phyloP scores from a whole-genome alignment of 2,888 invertebrate species.

The Zygaena filipendulae region DNA sequence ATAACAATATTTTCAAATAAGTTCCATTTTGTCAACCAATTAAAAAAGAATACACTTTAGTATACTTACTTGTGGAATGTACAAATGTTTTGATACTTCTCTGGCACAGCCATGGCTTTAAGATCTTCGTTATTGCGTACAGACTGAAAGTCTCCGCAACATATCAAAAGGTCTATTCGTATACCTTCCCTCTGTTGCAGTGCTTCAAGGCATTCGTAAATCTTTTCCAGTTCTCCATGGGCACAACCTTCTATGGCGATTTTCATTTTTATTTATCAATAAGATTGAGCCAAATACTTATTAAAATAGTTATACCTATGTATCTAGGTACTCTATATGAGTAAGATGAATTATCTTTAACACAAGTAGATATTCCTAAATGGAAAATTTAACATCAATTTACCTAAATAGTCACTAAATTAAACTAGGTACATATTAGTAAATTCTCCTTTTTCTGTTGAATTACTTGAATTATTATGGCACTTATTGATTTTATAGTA shows the following conservation, averaged over 20 bases:
- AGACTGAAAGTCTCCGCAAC: constrained; percentile 98
- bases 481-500: no score
- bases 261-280: constrained; percentile 71
- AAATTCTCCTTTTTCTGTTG: no score
- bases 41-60: no score
- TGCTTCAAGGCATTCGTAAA: constrained; percentile 85
- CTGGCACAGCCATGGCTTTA: constrained; percentile 94
- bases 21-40: no score
- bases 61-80: constrained; percentile 92
- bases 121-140: constrained; percentile 91
- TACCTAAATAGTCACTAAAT: no score
- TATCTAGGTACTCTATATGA: constrained; percentile 31
- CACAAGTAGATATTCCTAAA: no score
- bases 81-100: constrained; percentile 89
- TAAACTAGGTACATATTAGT: no score
- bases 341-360: no score
- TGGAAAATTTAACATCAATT: no score
- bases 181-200: constrained; percentile 79
- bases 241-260: constrained; percentile 98
- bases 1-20: no score
- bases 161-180: constrained; percentile 91
- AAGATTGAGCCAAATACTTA: constrained; percentile 2
- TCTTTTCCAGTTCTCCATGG: constrained; percentile 96
- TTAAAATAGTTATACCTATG: neutral
- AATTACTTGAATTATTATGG: no score